Evolutionary conservation across 1,140 invertebrate species (phyloP), one percentile per base, ranked within the genome.

Genomic region (Anastrepha ludens): DNA sequence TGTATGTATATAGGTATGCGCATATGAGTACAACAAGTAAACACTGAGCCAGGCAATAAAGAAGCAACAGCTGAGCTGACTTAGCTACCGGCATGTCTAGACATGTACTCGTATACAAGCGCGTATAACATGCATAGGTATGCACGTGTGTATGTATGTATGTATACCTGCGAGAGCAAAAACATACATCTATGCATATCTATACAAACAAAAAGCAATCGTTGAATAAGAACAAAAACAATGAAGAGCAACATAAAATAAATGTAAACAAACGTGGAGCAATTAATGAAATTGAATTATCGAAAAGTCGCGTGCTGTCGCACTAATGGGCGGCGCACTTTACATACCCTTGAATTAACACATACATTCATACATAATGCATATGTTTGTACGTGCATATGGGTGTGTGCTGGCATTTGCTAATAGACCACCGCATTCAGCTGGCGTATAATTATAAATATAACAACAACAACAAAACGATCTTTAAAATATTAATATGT

Each of bases 221-320:
- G 29, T 29, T 29, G 17, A 17, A n/a, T 20, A 67, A 20, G 29
- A 29, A 29, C 47, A 81, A 20, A 58, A 55, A 81, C 47, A 81
- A 81, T 8, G 17, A 81, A n/a, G 15, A 81, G 13, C n/a, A 81
- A 6, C 47, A 55, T 20, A 55, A 81, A 55, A 55, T 20, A 50
- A 81, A 58, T 81, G 74, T 81, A 81, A 81, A 81, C 50, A 81
- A 81, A 81, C 74, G 47, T 81, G 41, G 39, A 47, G 17, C 67
- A 44, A 74, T 74, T 74, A 74, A 74, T 74, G 41, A 81, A 81
- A 81, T 81, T 81, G 74, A 81, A 81, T 81, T 81, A 81, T 81
- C 47, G 74, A 81, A 81, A 81, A 81, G 74, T 81, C 74, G 74
- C 74, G 74, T 81, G 74, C 47, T 47, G 41, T 8, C 47, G 47